A percentile compares a stretch with the other conserved stretches of the same genome.
phyloP scores from a whole-genome alignment of 2,888 invertebrate genomes.

The Dioctria linearis region DNA sequence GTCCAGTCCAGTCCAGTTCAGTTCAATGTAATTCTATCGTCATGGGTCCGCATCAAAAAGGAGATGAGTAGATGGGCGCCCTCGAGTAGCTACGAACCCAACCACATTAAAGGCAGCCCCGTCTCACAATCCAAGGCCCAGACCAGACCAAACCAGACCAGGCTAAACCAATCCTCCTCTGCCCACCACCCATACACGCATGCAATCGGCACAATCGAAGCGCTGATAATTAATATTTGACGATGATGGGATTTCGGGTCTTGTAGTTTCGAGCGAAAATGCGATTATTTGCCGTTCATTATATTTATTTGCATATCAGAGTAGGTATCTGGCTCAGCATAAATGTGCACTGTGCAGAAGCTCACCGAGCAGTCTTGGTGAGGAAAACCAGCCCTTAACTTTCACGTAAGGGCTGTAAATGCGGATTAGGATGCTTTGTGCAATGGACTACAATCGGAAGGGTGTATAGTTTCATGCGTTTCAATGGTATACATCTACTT shows the following conservation, averaged over 20 bases:
- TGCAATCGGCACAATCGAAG: slow-evolving; percentile 40
- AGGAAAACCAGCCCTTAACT: slow-evolving; percentile 14
- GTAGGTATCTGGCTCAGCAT: slow-evolving; percentile 49
- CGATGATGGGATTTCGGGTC: slow-evolving; percentile 53
- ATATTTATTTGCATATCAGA: slow-evolving; percentile 52
- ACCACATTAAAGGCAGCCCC: slow-evolving; percentile 9
- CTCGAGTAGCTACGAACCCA: neutral
- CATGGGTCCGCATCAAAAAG: neutral
- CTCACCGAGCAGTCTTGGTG: neutral
- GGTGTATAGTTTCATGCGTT: neutral
- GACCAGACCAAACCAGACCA: neutral
- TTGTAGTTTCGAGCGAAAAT: slow-evolving; percentile 51
- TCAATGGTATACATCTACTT: neutral
- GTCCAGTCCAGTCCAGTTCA: neutral
- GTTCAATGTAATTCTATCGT: slow-evolving; percentile 12
- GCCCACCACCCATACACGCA: slow-evolving; percentile 28
- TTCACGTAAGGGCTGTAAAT: slow-evolving; percentile 5
- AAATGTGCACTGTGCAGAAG: slow-evolving; percentile 15
- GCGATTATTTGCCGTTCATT: slow-evolving; percentile 53
- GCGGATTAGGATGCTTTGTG: slow-evolving; percentile 3
- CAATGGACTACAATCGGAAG: neutral
- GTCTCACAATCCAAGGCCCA: neutral
- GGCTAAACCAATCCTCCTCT: neutral
- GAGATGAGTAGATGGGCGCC: slow-evolving; percentile 2
- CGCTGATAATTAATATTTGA: slow-evolving; percentile 54